phyloP scores from a whole-genome alignment of 2,797 vertebrate species.

The Rhabdophis nuchalis region DNA sequence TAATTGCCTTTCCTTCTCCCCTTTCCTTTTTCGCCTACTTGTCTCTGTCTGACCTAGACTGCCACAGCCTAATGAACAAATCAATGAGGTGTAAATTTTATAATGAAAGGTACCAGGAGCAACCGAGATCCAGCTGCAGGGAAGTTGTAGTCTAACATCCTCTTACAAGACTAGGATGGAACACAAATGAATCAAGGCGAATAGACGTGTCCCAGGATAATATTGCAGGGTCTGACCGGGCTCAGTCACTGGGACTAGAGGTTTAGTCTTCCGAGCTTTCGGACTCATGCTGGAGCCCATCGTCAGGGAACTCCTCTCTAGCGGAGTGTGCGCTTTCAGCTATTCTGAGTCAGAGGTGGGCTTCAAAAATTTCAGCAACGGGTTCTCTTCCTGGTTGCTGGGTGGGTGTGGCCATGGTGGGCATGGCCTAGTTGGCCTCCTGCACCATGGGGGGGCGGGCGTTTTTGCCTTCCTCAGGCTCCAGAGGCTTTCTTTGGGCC shows the following conservation, averaged over 20 bases:
- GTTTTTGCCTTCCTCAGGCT: too few species aligned
- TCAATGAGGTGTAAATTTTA: background rate
- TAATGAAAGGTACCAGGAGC: background rate
- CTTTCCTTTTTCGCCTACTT: background rate
- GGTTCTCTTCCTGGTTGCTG: too few species aligned
- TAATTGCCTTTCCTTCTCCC: background rate
- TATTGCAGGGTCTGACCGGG: background rate
- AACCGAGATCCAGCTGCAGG: background rate
- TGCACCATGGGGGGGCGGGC: too few species aligned
- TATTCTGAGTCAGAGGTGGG: background rate
- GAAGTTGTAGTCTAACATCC: background rate
- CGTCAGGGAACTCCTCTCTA: background rate
- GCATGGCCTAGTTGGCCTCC: too few species aligned
- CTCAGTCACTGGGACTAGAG: background rate
- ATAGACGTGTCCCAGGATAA: background rate
- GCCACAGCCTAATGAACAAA: background rate
- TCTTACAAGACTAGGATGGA: background rate
- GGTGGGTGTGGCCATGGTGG: too few species aligned
- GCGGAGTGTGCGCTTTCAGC: background rate
- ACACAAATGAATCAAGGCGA: background rate
- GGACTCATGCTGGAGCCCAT: background rate
- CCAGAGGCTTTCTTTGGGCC: too few species aligned
- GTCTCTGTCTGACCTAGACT: background rate
- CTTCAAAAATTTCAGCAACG: too few species aligned
- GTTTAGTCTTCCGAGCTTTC: background rate